Percentiles rank a stretch among this genome's conserved stretches.
These are phyloP conservation scores for Neuroterus valhalla DNA, from an alignment of 1,140 invertebrate species.

Conservation along the genomic window DNA sequence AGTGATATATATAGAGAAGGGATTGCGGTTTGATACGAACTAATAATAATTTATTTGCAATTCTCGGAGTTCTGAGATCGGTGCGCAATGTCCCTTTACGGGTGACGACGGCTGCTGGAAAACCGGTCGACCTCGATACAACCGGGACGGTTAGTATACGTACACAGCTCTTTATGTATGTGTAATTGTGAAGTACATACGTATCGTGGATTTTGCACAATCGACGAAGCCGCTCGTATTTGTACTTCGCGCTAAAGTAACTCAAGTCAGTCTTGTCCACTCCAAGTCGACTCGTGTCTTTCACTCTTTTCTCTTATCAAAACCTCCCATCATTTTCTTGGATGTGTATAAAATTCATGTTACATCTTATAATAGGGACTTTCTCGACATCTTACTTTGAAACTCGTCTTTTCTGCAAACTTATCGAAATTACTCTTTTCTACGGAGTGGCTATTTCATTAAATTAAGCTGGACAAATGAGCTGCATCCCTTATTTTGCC, in stretches of 20 bases:
- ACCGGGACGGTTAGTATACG: slow-evolving; percentile 51
- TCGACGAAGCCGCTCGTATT: slow-evolving; percentile 4
- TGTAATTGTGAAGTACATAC: slow-evolving; percentile 36
- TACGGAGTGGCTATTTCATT: too few relatives aligned
- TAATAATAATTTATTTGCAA: slow-evolving; percentile 66
- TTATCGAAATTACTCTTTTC: too few relatives aligned
- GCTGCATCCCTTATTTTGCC: too few relatives aligned
- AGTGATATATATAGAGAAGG: slow-evolving; percentile 37
- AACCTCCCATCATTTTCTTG: too few relatives aligned
- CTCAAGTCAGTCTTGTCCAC: neutral
- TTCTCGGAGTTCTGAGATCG: slow-evolving; percentile 56
- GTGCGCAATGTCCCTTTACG: slow-evolving; percentile 68
- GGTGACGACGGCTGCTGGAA: slow-evolving; percentile 66
- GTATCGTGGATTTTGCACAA: slow-evolving; percentile 31
- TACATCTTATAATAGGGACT: too few relatives aligned
- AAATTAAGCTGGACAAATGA: too few relatives aligned
- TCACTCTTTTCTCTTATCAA: neutral
- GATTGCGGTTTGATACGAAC: slow-evolving; percentile 35
- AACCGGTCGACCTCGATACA: slow-evolving; percentile 73
- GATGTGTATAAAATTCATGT: too few relatives aligned
- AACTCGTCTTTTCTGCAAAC: too few relatives aligned
- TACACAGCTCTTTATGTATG: slow-evolving; percentile 47
- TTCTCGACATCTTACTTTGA: too few relatives aligned
- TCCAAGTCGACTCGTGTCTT: neutral
- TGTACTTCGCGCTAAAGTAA: neutral